Conservation (phyloP, 1,140 invertebrate species). For the Mactra quadrangularis region DNA sequence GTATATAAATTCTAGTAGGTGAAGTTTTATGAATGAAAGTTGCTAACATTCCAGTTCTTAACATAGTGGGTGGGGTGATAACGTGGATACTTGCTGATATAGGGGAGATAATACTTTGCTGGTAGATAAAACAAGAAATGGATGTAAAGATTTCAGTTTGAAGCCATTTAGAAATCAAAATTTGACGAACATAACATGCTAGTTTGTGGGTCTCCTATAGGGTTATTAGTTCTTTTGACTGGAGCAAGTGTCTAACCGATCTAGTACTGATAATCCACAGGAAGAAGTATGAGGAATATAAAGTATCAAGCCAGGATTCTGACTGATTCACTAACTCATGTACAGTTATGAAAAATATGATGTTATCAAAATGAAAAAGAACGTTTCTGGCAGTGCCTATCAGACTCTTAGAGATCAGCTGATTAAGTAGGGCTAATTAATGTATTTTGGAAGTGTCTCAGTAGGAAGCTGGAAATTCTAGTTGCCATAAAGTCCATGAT, state of each 20-base stretch:
- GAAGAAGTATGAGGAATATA: conserved; percentile 10
- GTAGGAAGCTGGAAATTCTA: conserved; percentile 24
- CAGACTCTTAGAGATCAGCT: conserved; percentile 15
- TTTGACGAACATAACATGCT: conserved; percentile 44
- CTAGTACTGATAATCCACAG: conserved; percentile 3
- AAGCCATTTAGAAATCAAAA: conserved; percentile 49
- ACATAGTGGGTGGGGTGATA: conserved; percentile 59
- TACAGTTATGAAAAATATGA: conserved; percentile 58
- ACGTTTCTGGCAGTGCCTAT: conserved; percentile 53
- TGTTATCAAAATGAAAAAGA: conserved; percentile 61
- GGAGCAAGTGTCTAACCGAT: conserved; percentile 40
- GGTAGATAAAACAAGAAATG: conserved; percentile 46
- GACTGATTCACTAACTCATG: conserved; percentile 9
- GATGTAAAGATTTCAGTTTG: no score
- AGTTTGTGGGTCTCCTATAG: conserved; percentile 23
- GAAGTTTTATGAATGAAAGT: conserved; percentile 58
- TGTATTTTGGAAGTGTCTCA: conserved; percentile 51
- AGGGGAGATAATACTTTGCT: conserved; percentile 48
- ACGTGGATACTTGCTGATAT: conserved; percentile 26
- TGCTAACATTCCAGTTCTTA: conserved; percentile 25
- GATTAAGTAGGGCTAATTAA: conserved; percentile 52
- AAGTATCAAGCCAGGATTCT: conserved; percentile 11
- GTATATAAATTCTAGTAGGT: conserved; percentile 24
- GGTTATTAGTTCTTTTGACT: conserved; percentile 53
- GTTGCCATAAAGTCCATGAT: conserved; percentile 28